Conservation (phyloP, 2,113 vertebrate genomes). For the Epinephelus fuscoguttatus region DNA sequence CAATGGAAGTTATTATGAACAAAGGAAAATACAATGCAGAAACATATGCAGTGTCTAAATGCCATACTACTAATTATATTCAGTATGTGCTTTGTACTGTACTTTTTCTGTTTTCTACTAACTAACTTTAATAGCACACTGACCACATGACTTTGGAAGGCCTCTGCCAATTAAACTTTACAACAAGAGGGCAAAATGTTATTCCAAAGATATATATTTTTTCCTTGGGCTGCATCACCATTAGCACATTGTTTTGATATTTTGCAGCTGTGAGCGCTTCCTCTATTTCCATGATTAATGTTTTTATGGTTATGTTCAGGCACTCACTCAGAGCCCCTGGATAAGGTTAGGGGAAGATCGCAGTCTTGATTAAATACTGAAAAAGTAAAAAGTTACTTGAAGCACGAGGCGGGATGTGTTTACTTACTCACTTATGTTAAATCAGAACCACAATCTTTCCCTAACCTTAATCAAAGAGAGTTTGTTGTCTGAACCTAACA, state of each 20-base stretch:
- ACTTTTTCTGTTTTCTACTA: background rate
- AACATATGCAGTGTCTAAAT: background rate
- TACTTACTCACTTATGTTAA: slow-evolving; percentile 12
- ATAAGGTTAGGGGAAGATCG: slow-evolving; percentile 14
- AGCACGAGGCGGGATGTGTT: slow-evolving; percentile 19
- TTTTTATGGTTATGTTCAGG: slow-evolving; percentile 43
- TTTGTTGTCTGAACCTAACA: slow-evolving; percentile 8
- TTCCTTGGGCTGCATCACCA: slow-evolving; percentile 15
- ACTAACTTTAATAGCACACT: background rate
- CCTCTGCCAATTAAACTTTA: slow-evolving; percentile 1
- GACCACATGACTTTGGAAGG: slow-evolving; percentile 3
- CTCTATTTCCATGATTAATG: slow-evolving; percentile 35
- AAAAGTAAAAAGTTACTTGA: slow-evolving; percentile 7
- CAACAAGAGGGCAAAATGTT: slow-evolving; percentile 20
- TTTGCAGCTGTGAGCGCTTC: slow-evolving; percentile 40
- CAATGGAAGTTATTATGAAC: background rate
- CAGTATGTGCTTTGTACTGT: background rate
- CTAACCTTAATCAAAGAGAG: slow-evolving; percentile 18
- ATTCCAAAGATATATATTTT: slow-evolving; percentile 26
- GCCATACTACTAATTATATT: background rate
- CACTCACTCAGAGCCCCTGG: slow-evolving; percentile 15
- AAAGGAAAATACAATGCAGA: background rate
- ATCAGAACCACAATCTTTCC: slow-evolving; percentile 23
- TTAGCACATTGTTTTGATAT: slow-evolving; percentile 36
- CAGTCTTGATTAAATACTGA: slow-evolving; percentile 26